Evolutionary conservation across 2,113 vertebrate species (phyloP).

Genomic region (Psephotus haematonotus): DNA sequence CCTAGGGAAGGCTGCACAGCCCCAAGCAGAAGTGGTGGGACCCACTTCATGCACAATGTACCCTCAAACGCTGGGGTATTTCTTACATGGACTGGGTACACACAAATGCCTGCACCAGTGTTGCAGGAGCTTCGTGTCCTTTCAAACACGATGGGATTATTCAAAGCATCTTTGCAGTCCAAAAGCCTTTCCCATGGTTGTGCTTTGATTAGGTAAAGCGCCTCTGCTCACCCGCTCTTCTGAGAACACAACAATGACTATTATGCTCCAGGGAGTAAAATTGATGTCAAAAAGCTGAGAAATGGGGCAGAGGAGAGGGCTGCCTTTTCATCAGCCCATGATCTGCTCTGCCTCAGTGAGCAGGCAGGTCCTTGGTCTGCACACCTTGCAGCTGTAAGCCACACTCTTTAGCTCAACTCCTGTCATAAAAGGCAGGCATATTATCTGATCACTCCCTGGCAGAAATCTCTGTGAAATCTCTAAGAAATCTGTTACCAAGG

Average conservation of each 20-base stretch:
- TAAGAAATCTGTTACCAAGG: constrained; percentile 62
- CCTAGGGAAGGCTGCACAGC: neutral
- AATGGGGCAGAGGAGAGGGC: neutral
- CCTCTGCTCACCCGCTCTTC: neutral
- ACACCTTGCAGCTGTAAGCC: constrained; percentile 3
- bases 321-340: neutral
- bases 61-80: neutral
- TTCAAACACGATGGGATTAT: neutral
- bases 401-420: constrained; percentile 7
- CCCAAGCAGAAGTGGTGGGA: neutral
- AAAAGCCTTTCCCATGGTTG: neutral
- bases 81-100: neutral
- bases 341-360: neutral
- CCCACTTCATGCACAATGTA: neutral
- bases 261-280: neutral
- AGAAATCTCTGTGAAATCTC: constrained; percentile 8
- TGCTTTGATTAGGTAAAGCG: neutral
- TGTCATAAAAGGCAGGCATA: neutral
- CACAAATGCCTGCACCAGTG: rapidly evolving
- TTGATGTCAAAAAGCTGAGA: neutral
- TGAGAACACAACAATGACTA: neutral
- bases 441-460: constrained; percentile 21
- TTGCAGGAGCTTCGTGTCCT: neutral
- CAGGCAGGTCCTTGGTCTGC: neutral
- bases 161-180: neutral